These are phyloP conservation scores for Centropus bengalensis DNA, from an alignment of 2,113 vertebrate species.

Conservation along the genomic window DNA sequence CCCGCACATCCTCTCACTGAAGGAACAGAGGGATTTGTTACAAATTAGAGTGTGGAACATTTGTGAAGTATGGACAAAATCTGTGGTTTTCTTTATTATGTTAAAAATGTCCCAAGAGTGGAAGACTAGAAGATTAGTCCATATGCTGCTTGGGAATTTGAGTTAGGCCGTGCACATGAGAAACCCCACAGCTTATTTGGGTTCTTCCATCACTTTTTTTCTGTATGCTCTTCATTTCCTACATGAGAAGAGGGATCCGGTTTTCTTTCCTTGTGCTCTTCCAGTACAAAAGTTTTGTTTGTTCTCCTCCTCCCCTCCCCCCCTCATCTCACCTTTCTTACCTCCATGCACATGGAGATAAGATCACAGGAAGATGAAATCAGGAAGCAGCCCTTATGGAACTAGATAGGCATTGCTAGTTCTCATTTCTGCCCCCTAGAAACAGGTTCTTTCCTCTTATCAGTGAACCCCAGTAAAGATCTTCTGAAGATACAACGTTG, in stretches of 20 bases:
- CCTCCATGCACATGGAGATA: not conserved
- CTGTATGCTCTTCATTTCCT: not conserved
- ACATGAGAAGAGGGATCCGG: not conserved
- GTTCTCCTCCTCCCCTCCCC: not conserved
- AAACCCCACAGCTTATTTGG: not conserved
- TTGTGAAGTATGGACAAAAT: not conserved
- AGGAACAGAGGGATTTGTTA: not conserved
- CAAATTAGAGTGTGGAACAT: rapidly evolving
- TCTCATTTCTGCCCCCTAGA: not conserved
- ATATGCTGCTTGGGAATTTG: not conserved
- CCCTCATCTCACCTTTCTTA: not conserved
- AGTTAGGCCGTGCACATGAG: not conserved
- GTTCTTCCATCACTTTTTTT: not conserved
- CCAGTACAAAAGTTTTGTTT: not conserved
- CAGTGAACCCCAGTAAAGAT: not conserved
- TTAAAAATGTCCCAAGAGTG: not conserved
- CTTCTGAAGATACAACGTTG: not conserved
- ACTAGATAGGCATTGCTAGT: not conserved
- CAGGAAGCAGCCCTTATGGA: not conserved
- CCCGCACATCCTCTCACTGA: not conserved
- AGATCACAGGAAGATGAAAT: not conserved
- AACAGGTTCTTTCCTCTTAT: not conserved
- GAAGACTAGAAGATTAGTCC: not conserved
- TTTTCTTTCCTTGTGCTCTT: not conserved
- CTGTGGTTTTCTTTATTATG: not conserved